phyloP scores from a whole-genome alignment of 2,113 vertebrate species.

The Suncus etruscus region DNA sequence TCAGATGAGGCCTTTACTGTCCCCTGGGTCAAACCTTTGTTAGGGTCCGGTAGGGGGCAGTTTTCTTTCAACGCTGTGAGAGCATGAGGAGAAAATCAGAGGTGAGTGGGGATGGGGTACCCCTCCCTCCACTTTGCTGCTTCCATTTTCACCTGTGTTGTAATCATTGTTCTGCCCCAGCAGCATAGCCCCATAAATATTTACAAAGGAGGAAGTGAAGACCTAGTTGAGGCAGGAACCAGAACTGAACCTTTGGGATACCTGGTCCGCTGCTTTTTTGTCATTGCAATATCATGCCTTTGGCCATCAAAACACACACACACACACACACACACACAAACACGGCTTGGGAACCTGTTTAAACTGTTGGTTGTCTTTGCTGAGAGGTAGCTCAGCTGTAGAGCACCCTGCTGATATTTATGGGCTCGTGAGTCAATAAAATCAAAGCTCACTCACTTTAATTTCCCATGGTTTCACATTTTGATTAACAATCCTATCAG shows the following conservation, averaged over 20 bases:
- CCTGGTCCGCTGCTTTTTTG: background rate
- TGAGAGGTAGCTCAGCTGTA: no score
- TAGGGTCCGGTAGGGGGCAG: no score
- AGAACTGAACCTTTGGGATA: background rate
- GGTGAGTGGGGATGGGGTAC: background rate
- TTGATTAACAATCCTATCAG: background rate
- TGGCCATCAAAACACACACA: background rate
- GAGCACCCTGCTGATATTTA: no score
- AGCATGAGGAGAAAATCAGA: background rate
- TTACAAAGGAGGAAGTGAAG: background rate
- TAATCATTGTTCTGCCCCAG: background rate
- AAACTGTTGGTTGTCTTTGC: background rate
- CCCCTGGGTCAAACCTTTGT: background rate
- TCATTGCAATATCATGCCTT: background rate
- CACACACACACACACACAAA: background rate
- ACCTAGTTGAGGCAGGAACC: background rate
- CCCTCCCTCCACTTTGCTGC: background rate
- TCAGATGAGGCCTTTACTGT: background rate
- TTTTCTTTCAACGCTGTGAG: background rate
- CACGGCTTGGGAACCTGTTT: background rate
- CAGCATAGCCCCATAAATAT: background rate
- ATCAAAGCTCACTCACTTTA: background rate
- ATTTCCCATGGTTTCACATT: background rate
- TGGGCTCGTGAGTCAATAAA: no score
- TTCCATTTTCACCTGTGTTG: background rate